Evolutionary conservation across 2,797 vertebrate genomes (phyloP).

Genomic region (Enteromius radiatus): DNA sequence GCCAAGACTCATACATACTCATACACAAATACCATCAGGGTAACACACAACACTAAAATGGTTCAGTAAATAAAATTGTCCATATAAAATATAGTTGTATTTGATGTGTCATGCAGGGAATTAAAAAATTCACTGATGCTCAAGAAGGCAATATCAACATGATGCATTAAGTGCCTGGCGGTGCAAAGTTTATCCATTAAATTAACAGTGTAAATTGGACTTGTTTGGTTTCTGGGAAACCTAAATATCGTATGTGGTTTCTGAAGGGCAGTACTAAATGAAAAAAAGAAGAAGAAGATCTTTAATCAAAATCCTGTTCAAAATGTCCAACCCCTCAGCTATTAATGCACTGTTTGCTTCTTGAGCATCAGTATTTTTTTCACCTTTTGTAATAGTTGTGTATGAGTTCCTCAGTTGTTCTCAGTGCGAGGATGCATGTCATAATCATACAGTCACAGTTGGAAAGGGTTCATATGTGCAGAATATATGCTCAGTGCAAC

Average conservation of each 20-base stretch:
- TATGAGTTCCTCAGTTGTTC: not conserved
- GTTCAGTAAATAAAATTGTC: not conserved
- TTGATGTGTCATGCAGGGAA: not conserved
- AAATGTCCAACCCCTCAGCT: not conserved
- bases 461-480: not conserved
- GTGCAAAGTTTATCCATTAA: not conserved
- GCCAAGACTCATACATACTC: not conserved
- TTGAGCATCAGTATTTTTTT: not conserved
- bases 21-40: not conserved
- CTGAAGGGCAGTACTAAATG: not conserved
- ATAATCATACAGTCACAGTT: not conserved
- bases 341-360: not conserved
- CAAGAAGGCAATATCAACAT: not conserved
- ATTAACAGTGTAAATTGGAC: not conserved
- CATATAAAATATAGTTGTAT: not conserved
- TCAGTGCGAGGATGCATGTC: not conserved
- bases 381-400: not conserved
- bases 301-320: not conserved
- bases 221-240: not conserved
- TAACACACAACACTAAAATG: slow-evolving; percentile 2
- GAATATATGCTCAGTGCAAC: not conserved
- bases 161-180: not conserved
- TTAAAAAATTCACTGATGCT: not conserved
- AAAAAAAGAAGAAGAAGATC: not conserved
- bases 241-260: not conserved